Evolutionary conservation across 2,113 vertebrate species (phyloP).

Genomic region (Crotalus helleri): DNA sequence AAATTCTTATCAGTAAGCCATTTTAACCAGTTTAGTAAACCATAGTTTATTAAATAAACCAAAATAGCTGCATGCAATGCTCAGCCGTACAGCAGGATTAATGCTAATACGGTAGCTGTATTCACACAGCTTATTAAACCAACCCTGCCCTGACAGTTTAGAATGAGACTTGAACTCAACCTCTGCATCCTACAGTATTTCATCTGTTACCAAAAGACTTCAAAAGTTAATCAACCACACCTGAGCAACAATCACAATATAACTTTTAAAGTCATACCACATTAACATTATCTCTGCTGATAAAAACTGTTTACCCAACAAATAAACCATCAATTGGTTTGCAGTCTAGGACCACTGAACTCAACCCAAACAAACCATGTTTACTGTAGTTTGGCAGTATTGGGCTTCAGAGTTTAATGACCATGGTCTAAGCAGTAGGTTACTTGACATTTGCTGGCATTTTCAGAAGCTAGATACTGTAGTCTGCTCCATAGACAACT

Average conservation of each 20-base stretch:
- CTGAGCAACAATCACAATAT: not conserved
- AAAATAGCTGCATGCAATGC: not conserved
- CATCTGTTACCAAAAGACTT: not conserved
- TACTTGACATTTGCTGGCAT: not conserved
- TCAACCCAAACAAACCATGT: not conserved
- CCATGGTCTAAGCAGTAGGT: not conserved
- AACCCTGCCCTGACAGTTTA: not conserved
- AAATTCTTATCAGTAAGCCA: not conserved
- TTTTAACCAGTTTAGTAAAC: not conserved
- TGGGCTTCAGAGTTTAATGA: not conserved
- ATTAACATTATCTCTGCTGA: not conserved
- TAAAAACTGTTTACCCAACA: not conserved
- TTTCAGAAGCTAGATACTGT: not conserved
- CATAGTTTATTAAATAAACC: not conserved
- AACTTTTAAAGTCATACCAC: not conserved
- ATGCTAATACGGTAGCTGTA: not conserved
- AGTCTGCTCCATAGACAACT: not conserved
- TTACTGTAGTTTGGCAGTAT: not conserved
- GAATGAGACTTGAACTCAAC: not conserved
- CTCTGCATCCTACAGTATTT: not conserved
- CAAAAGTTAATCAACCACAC: not conserved
- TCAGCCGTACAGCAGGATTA: not conserved
- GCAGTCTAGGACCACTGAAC: not conserved
- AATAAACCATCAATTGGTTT: not conserved
- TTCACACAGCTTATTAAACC: not conserved